Evolutionary conservation across 30 jellyfish, hydroid and myxozoan species (phyloP).

Genomic region (Rhopilema esculentum): DNA sequence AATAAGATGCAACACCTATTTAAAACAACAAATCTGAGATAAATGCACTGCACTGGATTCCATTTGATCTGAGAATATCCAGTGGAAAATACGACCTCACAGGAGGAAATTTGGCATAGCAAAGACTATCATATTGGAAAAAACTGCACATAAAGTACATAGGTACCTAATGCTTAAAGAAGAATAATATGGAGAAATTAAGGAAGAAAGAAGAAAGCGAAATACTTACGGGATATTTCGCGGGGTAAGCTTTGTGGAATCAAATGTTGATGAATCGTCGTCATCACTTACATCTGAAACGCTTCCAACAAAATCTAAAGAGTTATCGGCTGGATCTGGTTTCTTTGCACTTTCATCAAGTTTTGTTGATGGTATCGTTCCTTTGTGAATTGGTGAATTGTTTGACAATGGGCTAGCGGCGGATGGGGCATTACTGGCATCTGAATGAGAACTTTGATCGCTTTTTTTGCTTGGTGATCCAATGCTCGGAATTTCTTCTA

Average conservation of each 20-base stretch:
- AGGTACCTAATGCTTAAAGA: too few relatives aligned
- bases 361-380: background rate
- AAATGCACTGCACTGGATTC: too few relatives aligned
- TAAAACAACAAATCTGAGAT: too few relatives aligned
- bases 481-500: background rate
- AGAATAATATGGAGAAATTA: too few relatives aligned
- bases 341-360: background rate
- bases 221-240: constrained; percentile 16
- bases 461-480: background rate
- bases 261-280: constrained; percentile 49
- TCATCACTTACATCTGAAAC: constrained; percentile 22
- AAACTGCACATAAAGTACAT: too few relatives aligned
- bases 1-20: too few relatives aligned
- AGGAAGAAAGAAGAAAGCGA: background rate
- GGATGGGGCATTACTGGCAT: background rate
- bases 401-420: background rate
- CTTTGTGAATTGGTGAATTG: background rate
- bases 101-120: too few relatives aligned
- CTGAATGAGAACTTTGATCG: background rate
- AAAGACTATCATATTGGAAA: too few relatives aligned
- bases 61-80: too few relatives aligned
- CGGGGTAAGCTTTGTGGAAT: constrained; percentile 42
- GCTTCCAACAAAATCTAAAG: constrained; percentile 59
- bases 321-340: constrained; percentile 9
- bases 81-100: too few relatives aligned